Base-by-base conservation (phyloP, 2,888 invertebrate genomes). In the Tupiocoris notatus region DNA sequence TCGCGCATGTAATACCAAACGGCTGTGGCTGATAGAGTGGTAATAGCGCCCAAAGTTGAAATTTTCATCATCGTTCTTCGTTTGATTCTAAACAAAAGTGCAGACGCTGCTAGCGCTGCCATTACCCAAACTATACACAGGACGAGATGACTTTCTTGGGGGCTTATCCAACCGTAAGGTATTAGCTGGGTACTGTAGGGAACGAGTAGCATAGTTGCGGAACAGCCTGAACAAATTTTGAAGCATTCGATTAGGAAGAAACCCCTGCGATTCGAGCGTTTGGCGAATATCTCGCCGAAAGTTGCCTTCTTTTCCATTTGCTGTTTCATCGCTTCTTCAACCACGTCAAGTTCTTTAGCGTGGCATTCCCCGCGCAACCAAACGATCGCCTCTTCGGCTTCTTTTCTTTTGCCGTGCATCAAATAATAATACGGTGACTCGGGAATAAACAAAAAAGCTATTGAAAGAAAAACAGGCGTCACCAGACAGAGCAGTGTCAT, bases 371-470 rank as follows among this genome's bases (percentile, higher is more conserved):
- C 79, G 39, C 73, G 25, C 6, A 79, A 68, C 79, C 79, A 79
- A 6, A 74, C 54, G 3, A 79, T 71, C 12, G 75, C 63, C 20
- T 65, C 56, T 22, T 68, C 71, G 0, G 79, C 79, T 54, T 76
- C 62, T 20, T n/a, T 22, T 1, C 23, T 17, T 24, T 86, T 83
- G 0, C 86, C 86, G 77, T 86, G 85, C 82, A 87, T 88, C 56
- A 90, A 82, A 63, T 89, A 84, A 80, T 86, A 89, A 79, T 89
- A 88, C 0, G 89, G 89, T 0, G 89, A 88, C 80, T 89, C 89
- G 0, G 89, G 89, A 83, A 89, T 86, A 86, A 88, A 88, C 6
- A 84, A 78, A 80, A 88, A 88, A 0, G 84, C 73, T 3, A 63
- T 20, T 16, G 62, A 63, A 7, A 73, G 20, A 25, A 73, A 7